phyloP scores from a whole-genome alignment of 2,888 invertebrate species.

The Campoletis raptor region DNA sequence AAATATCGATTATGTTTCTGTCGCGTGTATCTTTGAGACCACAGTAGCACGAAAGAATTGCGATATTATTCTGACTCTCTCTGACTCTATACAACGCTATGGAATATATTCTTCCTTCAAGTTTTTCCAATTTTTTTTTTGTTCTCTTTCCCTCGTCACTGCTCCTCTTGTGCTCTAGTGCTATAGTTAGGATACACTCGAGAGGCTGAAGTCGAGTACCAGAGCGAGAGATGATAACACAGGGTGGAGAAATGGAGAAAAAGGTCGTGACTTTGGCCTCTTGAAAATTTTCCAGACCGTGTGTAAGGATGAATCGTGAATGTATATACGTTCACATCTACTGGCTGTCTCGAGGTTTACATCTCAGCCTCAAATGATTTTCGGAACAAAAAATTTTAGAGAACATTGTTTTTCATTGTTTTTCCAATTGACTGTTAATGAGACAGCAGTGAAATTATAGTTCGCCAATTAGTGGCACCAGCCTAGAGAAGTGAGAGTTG shows the following conservation, averaged over 20 bases:
- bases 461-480: not conserved
- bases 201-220: constrained; percentile 42
- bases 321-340: not conserved
- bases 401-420: not conserved
- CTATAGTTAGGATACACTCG: constrained; percentile 44
- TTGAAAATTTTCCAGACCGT: constrained; percentile 59
- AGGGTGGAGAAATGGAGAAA: constrained; percentile 29
- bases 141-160: constrained; percentile 2
- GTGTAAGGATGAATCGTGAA: constrained; percentile 19
- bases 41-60: not conserved
- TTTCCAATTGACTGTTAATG: not conserved
- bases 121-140: constrained; percentile 31
- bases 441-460: not conserved
- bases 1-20: constrained; percentile 65
- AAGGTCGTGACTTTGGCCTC: constrained; percentile 42
- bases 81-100: not conserved
- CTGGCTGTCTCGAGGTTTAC: not conserved
- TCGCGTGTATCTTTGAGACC: constrained; percentile 19
- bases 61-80: not conserved
- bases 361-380: not conserved
- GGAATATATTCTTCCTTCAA: constrained; percentile 17
- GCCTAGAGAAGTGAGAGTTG: not conserved
- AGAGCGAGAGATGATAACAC: constrained; percentile 36
- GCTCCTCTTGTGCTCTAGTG: constrained; percentile 40
- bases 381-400: not conserved